Percentiles rank a stretch among this genome's conserved stretches.
phyloP scores from a whole-genome alignment of 2,888 invertebrate genomes.

The Eupithecia vulgata region DNA sequence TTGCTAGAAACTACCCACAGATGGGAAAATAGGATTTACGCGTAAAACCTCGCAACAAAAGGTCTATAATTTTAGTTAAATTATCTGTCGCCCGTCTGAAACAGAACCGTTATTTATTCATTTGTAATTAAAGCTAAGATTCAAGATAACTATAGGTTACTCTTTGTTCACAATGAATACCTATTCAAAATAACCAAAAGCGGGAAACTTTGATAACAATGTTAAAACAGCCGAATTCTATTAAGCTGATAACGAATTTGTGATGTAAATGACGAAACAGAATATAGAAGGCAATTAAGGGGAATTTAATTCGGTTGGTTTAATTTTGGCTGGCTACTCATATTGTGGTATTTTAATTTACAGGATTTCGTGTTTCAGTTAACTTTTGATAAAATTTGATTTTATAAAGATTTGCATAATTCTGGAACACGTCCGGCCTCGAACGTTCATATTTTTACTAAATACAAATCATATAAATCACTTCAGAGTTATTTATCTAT shows the following conservation, averaged over 20 bases:
- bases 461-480: no score
- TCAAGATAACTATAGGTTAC: constrained; percentile 35
- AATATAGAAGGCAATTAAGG: constrained; percentile 25
- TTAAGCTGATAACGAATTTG: constrained; percentile 48
- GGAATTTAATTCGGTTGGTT: constrained; percentile 25
- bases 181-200: constrained; percentile 32
- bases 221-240: constrained; percentile 47
- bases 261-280: constrained; percentile 43
- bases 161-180: constrained; percentile 42
- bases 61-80: constrained; percentile 22
- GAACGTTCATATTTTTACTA: not conserved
- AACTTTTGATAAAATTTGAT: not conserved
- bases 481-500: no score
- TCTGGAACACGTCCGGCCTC: not conserved
- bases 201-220: constrained; percentile 43
- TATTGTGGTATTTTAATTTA: not conserved
- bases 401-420: not conserved
- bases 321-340: constrained; percentile 8
- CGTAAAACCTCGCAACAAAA: constrained; percentile 11
- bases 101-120: constrained; percentile 36
- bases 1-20: not conserved
- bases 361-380: constrained; percentile 4
- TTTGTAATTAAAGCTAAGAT: constrained; percentile 38
- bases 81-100: constrained; percentile 25
- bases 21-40: not conserved